Evolutionary conservation across 2,797 vertebrate species (phyloP).

Genomic region (Myotis planiceps): DNA sequence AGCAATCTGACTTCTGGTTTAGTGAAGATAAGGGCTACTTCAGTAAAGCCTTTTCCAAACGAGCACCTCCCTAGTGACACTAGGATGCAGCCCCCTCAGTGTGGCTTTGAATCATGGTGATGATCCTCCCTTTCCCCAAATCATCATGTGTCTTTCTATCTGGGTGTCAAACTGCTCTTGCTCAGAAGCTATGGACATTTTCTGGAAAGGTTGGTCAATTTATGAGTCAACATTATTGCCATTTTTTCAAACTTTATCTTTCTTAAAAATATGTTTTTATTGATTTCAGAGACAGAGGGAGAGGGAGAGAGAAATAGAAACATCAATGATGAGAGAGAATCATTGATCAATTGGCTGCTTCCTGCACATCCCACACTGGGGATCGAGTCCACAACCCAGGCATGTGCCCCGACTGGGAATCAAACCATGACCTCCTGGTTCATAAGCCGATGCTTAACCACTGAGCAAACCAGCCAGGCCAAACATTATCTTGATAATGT

Average conservation of each 20-base stretch:
- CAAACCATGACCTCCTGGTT: too few relatives aligned
- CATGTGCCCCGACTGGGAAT: too few relatives aligned
- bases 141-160: background rate
- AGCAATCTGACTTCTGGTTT: background rate
- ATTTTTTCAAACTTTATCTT: background rate
- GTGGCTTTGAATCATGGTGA: background rate
- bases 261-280: too few relatives aligned
- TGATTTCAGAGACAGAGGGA: too few relatives aligned
- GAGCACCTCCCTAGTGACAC: background rate
- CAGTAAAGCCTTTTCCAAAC: background rate
- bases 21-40: too few relatives aligned
- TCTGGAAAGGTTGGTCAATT: background rate
- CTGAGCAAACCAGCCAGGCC: too few relatives aligned
- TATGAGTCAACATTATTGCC: background rate
- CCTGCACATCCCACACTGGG: too few relatives aligned
- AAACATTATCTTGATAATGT: background rate
- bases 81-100: background rate
- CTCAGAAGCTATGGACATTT: background rate
- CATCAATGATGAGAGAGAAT: too few relatives aligned
- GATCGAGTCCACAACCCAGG: too few relatives aligned
- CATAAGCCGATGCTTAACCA: too few relatives aligned
- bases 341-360: too few relatives aligned
- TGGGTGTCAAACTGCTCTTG: background rate
- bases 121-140: background rate
- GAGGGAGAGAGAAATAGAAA: too few relatives aligned